Evolutionary conservation across 1,140 invertebrate genomes (phyloP), one percentile per base, ranked within the genome.

Genomic region (Rhizoglyphus robini): DNA sequence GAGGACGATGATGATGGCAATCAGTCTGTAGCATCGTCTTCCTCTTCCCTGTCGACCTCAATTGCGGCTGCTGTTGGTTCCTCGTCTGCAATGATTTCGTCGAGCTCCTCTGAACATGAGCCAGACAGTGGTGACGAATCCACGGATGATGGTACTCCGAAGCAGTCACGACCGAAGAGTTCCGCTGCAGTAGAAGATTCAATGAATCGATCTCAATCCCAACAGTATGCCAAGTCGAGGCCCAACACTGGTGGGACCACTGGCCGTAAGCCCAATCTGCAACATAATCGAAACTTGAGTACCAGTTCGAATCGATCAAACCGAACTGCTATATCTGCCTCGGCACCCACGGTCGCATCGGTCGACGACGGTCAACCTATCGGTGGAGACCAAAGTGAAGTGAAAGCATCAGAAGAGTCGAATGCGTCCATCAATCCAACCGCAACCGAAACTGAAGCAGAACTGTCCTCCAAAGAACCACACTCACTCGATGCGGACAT

Each of bases 321-420:
- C 8, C 51, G 51, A 8, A 54, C 51, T 8, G 51, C 51, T 8
- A 54, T 54, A 11, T 54, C 51, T 5, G 51, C 51, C 8, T 54
- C 51, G 51, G 51, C 51, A 32, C 51, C 51, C 8, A 54, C 51
- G 51, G 51, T 54, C 51, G 51, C 51, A 25, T 54, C 51, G 23
- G 51, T 54, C 31, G 51, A 54, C 41, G 41, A 46, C 41, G 15
- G 41, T 23, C 41, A 46, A 46, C 41, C 41, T 46, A 15, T 46
- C 41, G n/a, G n/a, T n/a, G n/a, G n/a, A n/a, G n/a, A n/a, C n/a
- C n/a, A n/a, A n/a, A n/a, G n/a, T 41, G 36, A 11, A 41, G 18
- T 18, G 8, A 18, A 41, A 41, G 36, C 36, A 41, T 41, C 36
- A 41, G 8, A 8, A 41, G 18, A 41, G 18, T 41, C 18, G 36